Conservation (phyloP, 2,113 vertebrate genomes). For the Sinocyclocheilus anshuiensis region DNA sequence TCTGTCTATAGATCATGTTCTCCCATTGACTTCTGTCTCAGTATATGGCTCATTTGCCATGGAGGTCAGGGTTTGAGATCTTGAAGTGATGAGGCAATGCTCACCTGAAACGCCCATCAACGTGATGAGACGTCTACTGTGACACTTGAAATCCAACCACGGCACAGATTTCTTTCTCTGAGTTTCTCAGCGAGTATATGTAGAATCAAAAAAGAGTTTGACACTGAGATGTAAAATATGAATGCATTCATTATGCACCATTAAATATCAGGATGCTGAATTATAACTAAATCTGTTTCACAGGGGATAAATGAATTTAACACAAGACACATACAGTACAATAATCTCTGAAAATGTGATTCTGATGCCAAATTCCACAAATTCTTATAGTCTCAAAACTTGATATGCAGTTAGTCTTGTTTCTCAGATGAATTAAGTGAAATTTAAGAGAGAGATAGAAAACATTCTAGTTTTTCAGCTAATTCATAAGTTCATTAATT, state of each 20-base stretch:
- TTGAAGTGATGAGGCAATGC: conserved; percentile 40
- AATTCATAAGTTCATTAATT: too few relatives aligned
- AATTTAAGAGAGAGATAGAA: not conserved
- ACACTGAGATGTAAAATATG: not conserved
- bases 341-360: not conserved
- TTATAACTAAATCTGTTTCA: not conserved
- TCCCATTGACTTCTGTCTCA: conserved; percentile 37
- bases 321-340: not conserved
- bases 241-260: too few relatives aligned
- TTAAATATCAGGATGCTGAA: not conserved
- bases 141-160: conserved; percentile 1
- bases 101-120: conserved; percentile 21
- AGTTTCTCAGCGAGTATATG: not conserved
- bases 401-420: not conserved
- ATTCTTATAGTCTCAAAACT: not conserved
- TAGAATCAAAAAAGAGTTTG: not conserved
- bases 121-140: conserved; percentile 40
- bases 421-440: not conserved
- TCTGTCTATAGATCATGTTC: conserved; percentile 47
- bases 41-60: conserved; percentile 57
- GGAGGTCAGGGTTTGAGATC: conserved; percentile 50
- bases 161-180: not conserved
- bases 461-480: too few relatives aligned
- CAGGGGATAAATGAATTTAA: not conserved
- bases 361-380: not conserved